Evolutionary conservation across 2,888 invertebrate genomes (phyloP), one percentile per base, ranked within the genome.

Genomic region (Hydroisotoma schaefferi): DNA sequence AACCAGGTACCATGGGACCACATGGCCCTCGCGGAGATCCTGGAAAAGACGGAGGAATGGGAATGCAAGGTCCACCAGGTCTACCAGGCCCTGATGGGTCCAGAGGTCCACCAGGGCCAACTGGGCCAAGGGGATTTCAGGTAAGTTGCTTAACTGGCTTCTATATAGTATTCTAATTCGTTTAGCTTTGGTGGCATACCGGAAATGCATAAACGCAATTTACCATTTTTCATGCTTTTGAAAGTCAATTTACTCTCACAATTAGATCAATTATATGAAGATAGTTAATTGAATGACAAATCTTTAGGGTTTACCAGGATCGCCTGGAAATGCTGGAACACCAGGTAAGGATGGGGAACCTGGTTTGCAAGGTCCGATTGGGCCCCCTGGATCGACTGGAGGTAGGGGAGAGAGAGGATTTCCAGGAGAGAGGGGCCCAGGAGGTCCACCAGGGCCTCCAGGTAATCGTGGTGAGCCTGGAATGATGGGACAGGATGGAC

Each of bases 271-370:
- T 10, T 47, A 6, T 23, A 22, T 25, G 22, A 47, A 5, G 25
- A 5, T 25, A 8, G 28, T n/a, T 49, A 26, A 23, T 18, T 47
- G 6, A 43, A 43, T 12, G 6, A 8, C 10, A 23, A 10, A 8
- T 18, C 20, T 44, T 18, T 44, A 85, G 85, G 87, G 87, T 40
- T 80, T 88, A 74, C 88, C 89, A 20, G 90, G 90, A 62, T 76
- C 83, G 37, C 81, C 86, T 29, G 90, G 90, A 1, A 82, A 82
- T 74, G 83, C 86, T 2, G 90, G 90, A 0, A 75, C 82, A 6
- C 81, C 86, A 1, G 90, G 90, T n/a, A 90, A 89, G 77, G 88
- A 90, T 75, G 90, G 90, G 2, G 87, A 86, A 74, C 77, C 82
- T 1, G 90, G 90, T 1, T 74, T 84, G 12, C 84, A 86, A 55